These are phyloP conservation scores for Drosophila triauraria DNA, from an alignment of 1,140 invertebrate genomes.

Conservation along the genomic window DNA sequence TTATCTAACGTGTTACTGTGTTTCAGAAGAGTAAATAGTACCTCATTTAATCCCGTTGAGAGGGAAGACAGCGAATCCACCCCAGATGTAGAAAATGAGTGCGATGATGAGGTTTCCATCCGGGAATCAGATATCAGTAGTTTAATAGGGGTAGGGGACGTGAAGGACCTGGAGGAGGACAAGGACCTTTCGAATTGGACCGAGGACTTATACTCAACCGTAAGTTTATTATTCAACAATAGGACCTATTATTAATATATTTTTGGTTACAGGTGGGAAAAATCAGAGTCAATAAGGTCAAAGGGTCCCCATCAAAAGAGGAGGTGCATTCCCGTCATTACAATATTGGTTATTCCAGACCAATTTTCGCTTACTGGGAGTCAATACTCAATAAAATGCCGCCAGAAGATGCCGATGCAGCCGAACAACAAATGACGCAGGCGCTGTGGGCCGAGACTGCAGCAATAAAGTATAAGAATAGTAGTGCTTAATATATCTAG, in stretches of 20 bases:
- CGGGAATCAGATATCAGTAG: neutral
- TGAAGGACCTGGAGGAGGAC: neutral
- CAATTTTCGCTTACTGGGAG: slow-evolving; percentile 10
- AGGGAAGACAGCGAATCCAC: slow-evolving; percentile 3
- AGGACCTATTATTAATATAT: neutral
- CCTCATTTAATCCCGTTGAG: neutral
- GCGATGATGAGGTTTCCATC: neutral
- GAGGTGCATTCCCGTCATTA: no score
- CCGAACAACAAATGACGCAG: slow-evolving; percentile 8
- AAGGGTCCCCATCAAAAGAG: neutral
- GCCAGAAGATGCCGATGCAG: slow-evolving; percentile 3
- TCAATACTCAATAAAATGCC: neutral
- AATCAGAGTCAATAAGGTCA: neutral
- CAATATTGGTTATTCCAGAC: neutral
- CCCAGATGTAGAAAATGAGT: neutral
- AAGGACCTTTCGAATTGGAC: slow-evolving; percentile 9
- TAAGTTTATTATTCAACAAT: neutral
- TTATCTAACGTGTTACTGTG: neutral
- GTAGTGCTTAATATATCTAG: neutral
- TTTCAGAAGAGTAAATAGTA: neutral
- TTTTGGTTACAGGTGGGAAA: neutral
- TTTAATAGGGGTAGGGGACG: neutral
- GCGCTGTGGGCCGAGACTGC: slow-evolving; percentile 1
- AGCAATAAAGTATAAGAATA: neutral
- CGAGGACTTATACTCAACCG: slow-evolving; percentile 1